Base-by-base conservation (phyloP, 2,113 vertebrate species). In the Scortum barcoo region DNA sequence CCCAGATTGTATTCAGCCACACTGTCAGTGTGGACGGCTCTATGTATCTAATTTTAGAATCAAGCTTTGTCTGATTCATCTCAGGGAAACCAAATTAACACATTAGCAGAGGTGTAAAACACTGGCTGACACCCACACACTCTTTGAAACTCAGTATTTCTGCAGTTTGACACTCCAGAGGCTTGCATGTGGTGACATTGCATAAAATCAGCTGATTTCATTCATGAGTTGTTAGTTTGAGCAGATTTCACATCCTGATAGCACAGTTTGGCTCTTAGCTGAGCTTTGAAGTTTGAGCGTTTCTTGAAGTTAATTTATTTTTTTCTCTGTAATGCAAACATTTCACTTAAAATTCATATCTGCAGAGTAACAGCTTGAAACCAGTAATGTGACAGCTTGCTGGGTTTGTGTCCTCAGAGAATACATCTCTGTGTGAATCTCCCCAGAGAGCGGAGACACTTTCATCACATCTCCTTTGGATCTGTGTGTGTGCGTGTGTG, bases 351-450 rank as follows among this genome's bases (percentile, higher is more conserved):
- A 76, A 65, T 74, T 62, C 53, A 66, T 85, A 84, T 90, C 83
- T 81, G 53, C 61, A 36, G 33, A 67, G 71, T 30, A 74, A 57
- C 89, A 87, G 84, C 85, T 86, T 78, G 70, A 65, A 76, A 68
- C 53, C 54, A 26, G 76, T 76, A 63, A 10, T 86, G 58, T 63
- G 85, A 84, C 88, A 91, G 77, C 77, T 78, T 78, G 81, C 65
- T 69, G 70, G 38, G 65, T 81, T 78, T 84, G 80, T 75, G 76
- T 90, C 83, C 70, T 57, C 33, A 50, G 80, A 81, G 72, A 86
- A 80, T 44, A 75, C 76, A 87, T 76, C 48, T 62, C 20, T 0
- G 5, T 78, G 74, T 60, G 57, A 82, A 76, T 80, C 81, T 81
- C 66, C 80, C 57, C 24, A 30, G 50, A 77, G 74, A 90, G 62